Conservation (phyloP, 2,888 invertebrate species). For the Acanthoscelides obtectus region DNA sequence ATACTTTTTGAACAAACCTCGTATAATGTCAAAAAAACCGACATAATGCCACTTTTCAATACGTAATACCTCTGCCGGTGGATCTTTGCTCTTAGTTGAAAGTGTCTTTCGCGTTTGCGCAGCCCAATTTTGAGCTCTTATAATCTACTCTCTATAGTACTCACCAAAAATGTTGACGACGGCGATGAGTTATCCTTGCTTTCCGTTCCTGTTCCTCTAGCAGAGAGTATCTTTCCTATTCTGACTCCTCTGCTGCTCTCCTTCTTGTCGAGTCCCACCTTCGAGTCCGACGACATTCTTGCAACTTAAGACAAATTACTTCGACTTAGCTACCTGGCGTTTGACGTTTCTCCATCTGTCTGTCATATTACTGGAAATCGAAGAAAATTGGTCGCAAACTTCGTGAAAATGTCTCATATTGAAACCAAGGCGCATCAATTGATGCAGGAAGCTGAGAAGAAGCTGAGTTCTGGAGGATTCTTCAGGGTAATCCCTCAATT, state of each 20-base stretch:
- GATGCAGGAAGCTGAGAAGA: conserved; percentile 86
- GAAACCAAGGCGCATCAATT: conserved; percentile 88
- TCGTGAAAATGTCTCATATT: conserved; percentile 68
- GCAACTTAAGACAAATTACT: background rate
- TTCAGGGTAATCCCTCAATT: no score
- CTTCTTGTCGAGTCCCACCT: background rate
- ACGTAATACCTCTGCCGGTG: no score
- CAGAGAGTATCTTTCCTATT: background rate
- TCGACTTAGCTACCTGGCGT: background rate
- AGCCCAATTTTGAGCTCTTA: no score
- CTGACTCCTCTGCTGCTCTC: background rate
- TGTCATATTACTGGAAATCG: background rate
- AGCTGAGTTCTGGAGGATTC: conserved; percentile 43
- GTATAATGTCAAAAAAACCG: no score
- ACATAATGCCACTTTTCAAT: no score
- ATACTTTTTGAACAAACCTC: no score
- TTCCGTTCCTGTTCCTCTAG: background rate
- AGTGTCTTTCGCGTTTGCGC: no score
- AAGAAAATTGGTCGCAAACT: background rate
- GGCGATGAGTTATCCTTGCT: background rate
- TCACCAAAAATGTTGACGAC: background rate
- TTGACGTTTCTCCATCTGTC: background rate
- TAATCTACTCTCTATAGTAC: no score
- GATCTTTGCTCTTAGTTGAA: no score
- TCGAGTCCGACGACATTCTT: background rate